Evolutionary conservation across 2,797 vertebrate species (phyloP), one percentile per base, ranked within the genome.

Genomic region (Anas capensis): DNA sequence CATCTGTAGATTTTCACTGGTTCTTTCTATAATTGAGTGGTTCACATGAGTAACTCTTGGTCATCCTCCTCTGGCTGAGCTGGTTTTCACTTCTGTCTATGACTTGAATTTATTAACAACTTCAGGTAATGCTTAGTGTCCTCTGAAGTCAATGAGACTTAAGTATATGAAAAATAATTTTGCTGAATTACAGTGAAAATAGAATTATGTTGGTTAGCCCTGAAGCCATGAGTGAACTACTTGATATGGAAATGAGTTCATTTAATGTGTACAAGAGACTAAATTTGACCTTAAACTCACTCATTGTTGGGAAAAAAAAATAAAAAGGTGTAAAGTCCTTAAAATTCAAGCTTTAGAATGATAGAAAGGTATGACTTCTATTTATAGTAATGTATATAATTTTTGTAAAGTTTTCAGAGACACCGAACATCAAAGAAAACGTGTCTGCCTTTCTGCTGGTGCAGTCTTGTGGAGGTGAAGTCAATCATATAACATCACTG

Each of bases 401-500:
- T 96, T 95, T 33, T 64, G 33, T 73, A 13, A 92, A 54, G 20
- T 26, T 56, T 46, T 93, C 85, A 69, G 88, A 75, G 80, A n/a
- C 95, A 97, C 93, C 94, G 49, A 89, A 34, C 60, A 73, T 29
- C 21, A 71, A 19, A 90, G 78, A 36, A 80, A 85, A 6, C 0
- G 8, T 14, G 71, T 33, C 49, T 92, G 94, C 91, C 51, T 72
- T 90, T 90, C 90, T 19, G 92, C 89, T 34, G 82, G 56, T 33
- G 56, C 62, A 11, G 80, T 11, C 88, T 72, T 93, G 86, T 5
- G 58, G 54, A 80, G 92, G 36, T 5, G 81, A 68, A 73, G 80
- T 75, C 95, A 79, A 23, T 56, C 14, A 8, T 16, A 42, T 46
- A 44, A 17, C 88, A 34, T 38, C 70, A 33, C 46, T 11, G 49